Evolutionary conservation across 2,797 vertebrate species (phyloP), one percentile per base, ranked within the genome.

Genomic region (Scyliorhinus canicula): DNA sequence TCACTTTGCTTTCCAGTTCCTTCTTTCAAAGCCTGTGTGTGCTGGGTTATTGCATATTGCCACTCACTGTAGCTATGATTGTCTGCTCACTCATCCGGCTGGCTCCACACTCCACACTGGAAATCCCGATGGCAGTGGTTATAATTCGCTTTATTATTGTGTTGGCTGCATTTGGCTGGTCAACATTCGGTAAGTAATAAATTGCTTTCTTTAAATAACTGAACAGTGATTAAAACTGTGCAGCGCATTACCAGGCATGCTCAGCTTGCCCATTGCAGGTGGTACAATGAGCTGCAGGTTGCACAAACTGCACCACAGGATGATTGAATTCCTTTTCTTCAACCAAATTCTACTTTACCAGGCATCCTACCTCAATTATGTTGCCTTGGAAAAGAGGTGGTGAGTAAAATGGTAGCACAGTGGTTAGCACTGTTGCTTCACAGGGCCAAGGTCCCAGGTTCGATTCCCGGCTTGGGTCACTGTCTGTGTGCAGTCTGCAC

Each of bases 1-100:
- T 93, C 47, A 65, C 40, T 77, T 52, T 55, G 47, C 65, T 67
- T 79, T 93, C 14, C 96, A 98, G 98, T 95, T 99, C 99, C 4
- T 99, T 99, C 96, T 99, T 99, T 96, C 99, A 99, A 98, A 99
- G 99, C 95, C 98, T 99, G 95, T 99, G 99, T 14, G 99, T 99
- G 47, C 96, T 99, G 96, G 99, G 99, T 0, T 99, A 99, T 96
- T 99, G 99, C 71, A 98, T 99, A 96, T 96, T 99, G 97, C 99
- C 99, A 0, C 97, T 99, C 96, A 99, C 98, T 0, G 98, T 98
- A 55, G 98, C 98, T 31, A 98, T 99, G 98, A 96, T 98, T 50
- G 97, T 99, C 95, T 99, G 99, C 96, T 97, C 98, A 44, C 96
- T 99, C 74, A 97, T 99, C 60, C 98, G 99, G 95, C 95, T 99